Evolutionary conservation across 2,113 vertebrate genomes (phyloP), one percentile per base, ranked within the genome.

Genomic region (Gallinago paraguaiae): DNA sequence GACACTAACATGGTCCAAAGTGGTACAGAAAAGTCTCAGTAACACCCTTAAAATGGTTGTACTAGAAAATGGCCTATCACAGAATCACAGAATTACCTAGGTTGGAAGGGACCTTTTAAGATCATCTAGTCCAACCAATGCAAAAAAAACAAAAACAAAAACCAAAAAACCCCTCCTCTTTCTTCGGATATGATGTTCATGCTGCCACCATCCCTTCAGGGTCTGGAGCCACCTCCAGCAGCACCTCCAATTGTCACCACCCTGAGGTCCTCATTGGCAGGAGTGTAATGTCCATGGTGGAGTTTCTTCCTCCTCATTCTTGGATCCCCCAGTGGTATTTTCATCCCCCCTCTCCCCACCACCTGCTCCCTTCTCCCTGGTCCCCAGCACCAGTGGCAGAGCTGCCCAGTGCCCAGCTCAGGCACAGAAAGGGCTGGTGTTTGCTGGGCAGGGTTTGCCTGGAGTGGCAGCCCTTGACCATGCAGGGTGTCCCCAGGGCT

Each of bases 271-370:
- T 82, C 28, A 7, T 17, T 35, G 28, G 6, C 1, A 78, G 14
- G n/a, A 37, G 1, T 10, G 19, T 27, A 45, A 56, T 28, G 46
- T 15, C 6, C 13, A 2, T 13, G 18, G 27, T 14, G 23, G n/a
- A 6, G 4, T 43, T 27, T 31, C 9, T 60, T 22, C 23, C 41
- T 45, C 48, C 18, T 82, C 25, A 7, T 3, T 50, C 17, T 19
- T 19, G 18, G 28, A 6, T 3, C 0, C 8, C 1, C 7, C 3
- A 0, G 11, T 13, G 17, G 4, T 56, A n/a, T 18, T 7, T 48
- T 30, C 28, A 31, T 5, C 6, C 13, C 7, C 1, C 4, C 11
- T 30, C 28, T 46, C 35, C 8, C 31, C 22, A 59, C 1, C 3
- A 1, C 15, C 17, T 43, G 2, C 10, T 74, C 16, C 20, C 19